Base-by-base conservation (phyloP, 1,140 invertebrate genomes). In the Bombus consobrinus region DNA sequence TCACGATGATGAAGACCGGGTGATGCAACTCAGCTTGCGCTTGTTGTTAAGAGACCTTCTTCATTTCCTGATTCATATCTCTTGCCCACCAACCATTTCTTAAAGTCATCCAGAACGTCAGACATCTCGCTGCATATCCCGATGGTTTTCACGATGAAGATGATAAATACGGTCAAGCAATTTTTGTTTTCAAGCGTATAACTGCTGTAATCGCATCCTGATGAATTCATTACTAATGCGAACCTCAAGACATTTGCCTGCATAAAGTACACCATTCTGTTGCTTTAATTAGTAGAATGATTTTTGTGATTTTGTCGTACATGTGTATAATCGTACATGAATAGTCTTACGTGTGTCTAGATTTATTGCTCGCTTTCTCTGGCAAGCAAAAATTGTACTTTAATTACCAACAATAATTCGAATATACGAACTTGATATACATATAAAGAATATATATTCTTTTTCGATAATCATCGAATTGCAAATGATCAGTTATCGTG, bases 21-120 rank as follows among this genome's bases (percentile, higher is more conserved):
- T 22, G 72, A 74, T 47, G 72, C 22, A 74, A 74, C 22, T n/a
- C 37, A 4, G 68, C 25, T 41, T 57, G 28, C 22, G 47, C 73
- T 57, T 18, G 47, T 53, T 74, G 41, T 75, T 57, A 75, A 75
- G 47, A 47, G 47, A 75, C 73, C 32, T 75, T 75, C 72, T 53
- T 57, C 73, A 57, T 53, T 75, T 57, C 73, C 47, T 75, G 73
- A 57, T 75, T 75, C 73, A 15, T 75, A 57, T 75, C 43, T 75
- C 43, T 41, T 34, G 73, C 32, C 18, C 32, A 34, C 10, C 22
- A n/a, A 32, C 18, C 72, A 53, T 75, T 75, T 57, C 47, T 75
- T 75, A 57, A 57, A 53, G 47, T 75, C 73, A 57, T 28, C 73
- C 73, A 57, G 41, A 74, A 47, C 43, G 73, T 37, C 32, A 74